Conservation (phyloP, 1,140 invertebrate species). For the Apis dorsata region DNA sequence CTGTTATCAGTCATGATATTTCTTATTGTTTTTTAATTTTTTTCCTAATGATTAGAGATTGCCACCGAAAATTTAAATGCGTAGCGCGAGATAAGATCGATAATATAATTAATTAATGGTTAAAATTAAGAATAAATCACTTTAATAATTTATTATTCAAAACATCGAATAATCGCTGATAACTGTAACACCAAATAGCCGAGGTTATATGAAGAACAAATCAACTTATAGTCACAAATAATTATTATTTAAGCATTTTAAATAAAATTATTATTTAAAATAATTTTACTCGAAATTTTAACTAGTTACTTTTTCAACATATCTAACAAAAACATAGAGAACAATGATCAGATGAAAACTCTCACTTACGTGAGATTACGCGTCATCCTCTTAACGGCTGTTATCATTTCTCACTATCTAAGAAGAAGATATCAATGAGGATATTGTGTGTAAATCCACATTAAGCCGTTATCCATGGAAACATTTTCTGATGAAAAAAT, state of each 20-base stretch:
- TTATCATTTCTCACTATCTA: slow-evolving; percentile 47
- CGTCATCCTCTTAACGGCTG: slow-evolving; percentile 11
- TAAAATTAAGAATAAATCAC: no score
- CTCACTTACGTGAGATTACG: slow-evolving; percentile 7
- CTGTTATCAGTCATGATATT: not conserved
- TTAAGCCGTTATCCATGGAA: not conserved
- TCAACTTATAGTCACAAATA: no score
- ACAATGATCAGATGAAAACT: not conserved
- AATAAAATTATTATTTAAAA: no score
- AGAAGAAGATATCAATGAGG: slow-evolving; percentile 46
- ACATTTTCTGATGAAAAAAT: not conserved
- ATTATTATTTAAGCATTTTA: no score
- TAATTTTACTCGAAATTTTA: no score
- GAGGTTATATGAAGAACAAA: no score
- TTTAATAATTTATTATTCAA: no score
- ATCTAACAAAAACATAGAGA: no score
- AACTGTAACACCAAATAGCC: no score
- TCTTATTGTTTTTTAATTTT: not conserved
- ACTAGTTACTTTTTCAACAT: no score
- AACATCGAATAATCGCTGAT: no score
- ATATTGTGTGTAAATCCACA: slow-evolving; percentile 56
- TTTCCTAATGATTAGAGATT: not conserved
- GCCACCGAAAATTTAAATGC: not conserved
- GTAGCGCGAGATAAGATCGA: not conserved
- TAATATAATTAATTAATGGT: not conserved